phyloP scores from a whole-genome alignment of 1,140 invertebrate genomes.

The Drosophila santomea region DNA sequence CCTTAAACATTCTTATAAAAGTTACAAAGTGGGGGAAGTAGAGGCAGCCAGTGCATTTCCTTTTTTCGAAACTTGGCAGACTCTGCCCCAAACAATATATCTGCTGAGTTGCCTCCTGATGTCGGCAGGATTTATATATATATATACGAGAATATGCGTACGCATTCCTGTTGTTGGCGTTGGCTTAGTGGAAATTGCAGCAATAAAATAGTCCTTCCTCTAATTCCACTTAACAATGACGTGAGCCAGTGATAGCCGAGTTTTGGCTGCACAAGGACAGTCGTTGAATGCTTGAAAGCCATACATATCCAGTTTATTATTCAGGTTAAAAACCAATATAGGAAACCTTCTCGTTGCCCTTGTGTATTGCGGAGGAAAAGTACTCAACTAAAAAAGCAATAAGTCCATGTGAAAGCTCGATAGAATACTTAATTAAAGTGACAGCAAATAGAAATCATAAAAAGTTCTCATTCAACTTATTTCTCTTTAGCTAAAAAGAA shows the following conservation, averaged over 20 bases:
- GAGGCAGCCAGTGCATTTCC: constrained; percentile 58
- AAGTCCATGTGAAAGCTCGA: no score
- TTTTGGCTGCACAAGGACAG: background rate
- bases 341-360: constrained; percentile 1
- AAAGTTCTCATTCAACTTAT: no score
- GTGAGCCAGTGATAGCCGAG: constrained; percentile 1
- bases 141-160: background rate
- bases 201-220: constrained; percentile 32
- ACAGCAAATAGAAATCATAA: no score
- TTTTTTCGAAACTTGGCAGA: constrained; percentile 61
- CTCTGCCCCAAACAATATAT: constrained; percentile 32
- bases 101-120: background rate
- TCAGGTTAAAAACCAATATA: constrained; percentile 3
- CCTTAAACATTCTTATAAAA: constrained; percentile 40
- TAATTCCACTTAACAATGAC: constrained; percentile 39
- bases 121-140: constrained; percentile 11
- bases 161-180: constrained; percentile 20
- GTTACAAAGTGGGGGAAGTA: constrained; percentile 36
- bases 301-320: constrained; percentile 13
- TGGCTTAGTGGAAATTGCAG: constrained; percentile 36
- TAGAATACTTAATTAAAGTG: no score
- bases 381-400: no score
- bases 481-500: background rate
- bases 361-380: background rate
- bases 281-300: constrained; percentile 9